Evolutionary conservation across 1,140 invertebrate genomes (phyloP), one percentile per base, ranked within the genome.

Genomic region (Archegozetes longisetosus): DNA sequence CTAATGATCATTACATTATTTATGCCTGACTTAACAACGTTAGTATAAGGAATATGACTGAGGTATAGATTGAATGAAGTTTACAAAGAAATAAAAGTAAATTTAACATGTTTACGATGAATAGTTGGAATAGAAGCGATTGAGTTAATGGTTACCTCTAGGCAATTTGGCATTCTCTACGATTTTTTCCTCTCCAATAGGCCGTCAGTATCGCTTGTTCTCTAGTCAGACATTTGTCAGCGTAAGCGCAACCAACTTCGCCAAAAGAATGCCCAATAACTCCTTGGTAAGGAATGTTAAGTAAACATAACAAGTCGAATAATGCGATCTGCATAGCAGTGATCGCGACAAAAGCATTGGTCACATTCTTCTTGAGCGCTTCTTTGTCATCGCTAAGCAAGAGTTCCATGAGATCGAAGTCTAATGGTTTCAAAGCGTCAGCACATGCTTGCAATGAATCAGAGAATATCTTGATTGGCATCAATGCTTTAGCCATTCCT

Each of bases 191-290:
- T 75, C 92, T 77, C 79, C 84, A 88, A 71, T 88, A 96, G 26
- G 92, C 90, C 51, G 89, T 83, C 55, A 94, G 70, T 25, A 96
- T 80, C 0, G 88, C 85, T 73, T 97, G 88, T 69, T 95, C 89
- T 0, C 82, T 80, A 4, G 88, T 94, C 62, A 96, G 82, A 22
- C 84, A 84, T 3, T 88, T 90, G 75, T 97, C 93, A 32, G 91
- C 91, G 74, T 97, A 98, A 9, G 88, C 91, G 74, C 92, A 97
- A 3, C 86, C 88, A 53, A 93, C 74, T 76, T 94, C 89, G 27
- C 89, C 89, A 17, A 89, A 89, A 3, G 59, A 58, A 46, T 64
- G 60, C 3, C 60, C 78, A 40, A 79, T 66, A 60, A 79, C 76
- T n/a, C 77, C 77, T 67, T 79, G 75, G n/a, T 75, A 71, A 28